These are phyloP conservation scores for Pterocles orientalis DNA, from an alignment of 2,113 vertebrate species.

Conservation along the genomic window DNA sequence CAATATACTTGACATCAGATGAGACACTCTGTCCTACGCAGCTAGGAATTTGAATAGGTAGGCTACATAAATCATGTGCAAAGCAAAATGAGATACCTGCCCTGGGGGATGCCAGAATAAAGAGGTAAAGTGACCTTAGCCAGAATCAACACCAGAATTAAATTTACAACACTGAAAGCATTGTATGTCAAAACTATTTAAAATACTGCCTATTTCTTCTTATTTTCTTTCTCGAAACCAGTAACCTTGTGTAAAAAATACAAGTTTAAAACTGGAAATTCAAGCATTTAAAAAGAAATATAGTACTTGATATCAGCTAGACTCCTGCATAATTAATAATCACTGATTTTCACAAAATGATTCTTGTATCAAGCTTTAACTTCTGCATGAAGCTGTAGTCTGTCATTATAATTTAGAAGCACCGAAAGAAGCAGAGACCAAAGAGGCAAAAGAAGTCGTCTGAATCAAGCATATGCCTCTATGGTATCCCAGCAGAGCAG, in stretches of 20 bases:
- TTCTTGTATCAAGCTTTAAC: neutral
- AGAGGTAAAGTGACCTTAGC: neutral
- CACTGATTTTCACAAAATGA: neutral
- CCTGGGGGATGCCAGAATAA: neutral
- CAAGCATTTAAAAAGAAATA: neutral
- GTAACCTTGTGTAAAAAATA: neutral
- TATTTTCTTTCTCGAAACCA: neutral
- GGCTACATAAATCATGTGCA: neutral
- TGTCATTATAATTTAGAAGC: neutral
- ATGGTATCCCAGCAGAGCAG: neutral
- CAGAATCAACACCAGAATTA: neutral
- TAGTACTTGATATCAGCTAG: neutral
- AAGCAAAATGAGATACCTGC: neutral
- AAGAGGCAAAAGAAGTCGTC: neutral
- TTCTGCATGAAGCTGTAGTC: neutral
- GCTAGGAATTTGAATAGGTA: neutral
- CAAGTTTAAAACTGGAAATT: neutral
- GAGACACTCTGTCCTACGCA: neutral
- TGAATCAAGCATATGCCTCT: neutral
- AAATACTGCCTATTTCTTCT: neutral
- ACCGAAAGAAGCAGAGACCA: neutral
- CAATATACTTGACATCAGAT: neutral
- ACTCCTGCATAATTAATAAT: neutral
- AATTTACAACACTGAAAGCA: neutral
- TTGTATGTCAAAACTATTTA: neutral